Evolutionary conservation across 2,888 invertebrate species (phyloP).

Genomic region (Endomychus coccineus): DNA sequence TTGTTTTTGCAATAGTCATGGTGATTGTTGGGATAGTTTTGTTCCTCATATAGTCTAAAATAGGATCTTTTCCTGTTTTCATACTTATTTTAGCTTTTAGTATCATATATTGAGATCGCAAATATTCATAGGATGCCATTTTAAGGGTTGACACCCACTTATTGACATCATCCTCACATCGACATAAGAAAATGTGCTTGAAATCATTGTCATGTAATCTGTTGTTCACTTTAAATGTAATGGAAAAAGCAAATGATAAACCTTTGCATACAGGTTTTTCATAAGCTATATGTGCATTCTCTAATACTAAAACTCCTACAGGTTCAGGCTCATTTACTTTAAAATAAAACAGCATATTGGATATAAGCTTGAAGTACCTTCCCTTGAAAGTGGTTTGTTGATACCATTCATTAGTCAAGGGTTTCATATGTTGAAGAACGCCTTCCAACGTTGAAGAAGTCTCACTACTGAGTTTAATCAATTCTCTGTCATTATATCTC

Average conservation of each 20-base stretch:
- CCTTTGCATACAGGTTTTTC: conserved; percentile 55
- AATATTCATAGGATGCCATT: conserved; percentile 64
- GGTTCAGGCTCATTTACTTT: conserved; percentile 61
- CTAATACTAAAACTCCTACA: conserved; percentile 65
- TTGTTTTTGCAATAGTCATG: no score
- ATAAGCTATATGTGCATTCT: conserved; percentile 62
- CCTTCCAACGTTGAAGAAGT: conserved; percentile 59
- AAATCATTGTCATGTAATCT: conserved; percentile 47
- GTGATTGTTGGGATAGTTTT: conserved; percentile 17
- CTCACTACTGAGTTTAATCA: conserved; percentile 53
- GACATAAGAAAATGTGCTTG: conserved; percentile 62
- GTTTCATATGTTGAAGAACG: conserved; percentile 62
- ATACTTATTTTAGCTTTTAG: conserved; percentile 60
- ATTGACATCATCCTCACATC: conserved; percentile 61
- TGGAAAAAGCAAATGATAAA: conserved; percentile 67
- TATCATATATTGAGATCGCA: conserved; percentile 55
- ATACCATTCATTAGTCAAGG: conserved; percentile 50
- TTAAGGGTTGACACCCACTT: conserved; percentile 64
- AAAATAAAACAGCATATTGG: conserved; percentile 71
- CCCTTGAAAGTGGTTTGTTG: conserved; percentile 55
- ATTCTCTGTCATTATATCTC: conserved; percentile 66
- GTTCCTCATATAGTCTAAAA: conserved; percentile 36
- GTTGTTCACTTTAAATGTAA: conserved; percentile 54
- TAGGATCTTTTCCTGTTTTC: conserved; percentile 57
- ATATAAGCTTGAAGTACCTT: conserved; percentile 67